phyloP scores from a whole-genome alignment of 2,797 vertebrate species.

The Melanotaenia boesemani region DNA sequence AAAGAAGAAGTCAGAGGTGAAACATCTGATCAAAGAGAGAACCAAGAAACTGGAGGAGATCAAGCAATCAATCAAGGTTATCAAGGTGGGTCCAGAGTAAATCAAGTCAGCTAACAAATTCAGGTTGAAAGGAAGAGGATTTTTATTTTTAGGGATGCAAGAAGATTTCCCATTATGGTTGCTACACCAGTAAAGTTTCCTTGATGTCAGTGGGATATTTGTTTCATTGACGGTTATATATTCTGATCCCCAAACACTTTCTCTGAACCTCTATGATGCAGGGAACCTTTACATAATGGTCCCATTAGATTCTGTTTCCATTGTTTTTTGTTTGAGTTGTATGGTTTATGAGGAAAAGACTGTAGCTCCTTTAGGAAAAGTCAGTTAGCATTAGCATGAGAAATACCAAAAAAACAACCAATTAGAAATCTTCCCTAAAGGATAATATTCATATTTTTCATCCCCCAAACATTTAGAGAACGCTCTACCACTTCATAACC shows the following conservation, averaged over 20 bases:
- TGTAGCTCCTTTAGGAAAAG: too few species aligned
- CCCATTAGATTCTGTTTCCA: background rate
- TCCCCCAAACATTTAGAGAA: too few species aligned
- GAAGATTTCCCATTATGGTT: background rate
- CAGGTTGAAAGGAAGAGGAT: background rate
- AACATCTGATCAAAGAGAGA: constrained; percentile 84
- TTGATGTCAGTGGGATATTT: background rate
- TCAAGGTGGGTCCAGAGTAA: constrained; percentile 78
- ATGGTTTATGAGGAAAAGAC: too few species aligned
- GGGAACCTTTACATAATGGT: background rate
- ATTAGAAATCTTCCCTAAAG: too few species aligned
- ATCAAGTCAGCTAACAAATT: background rate
- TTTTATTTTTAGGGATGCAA: background rate
- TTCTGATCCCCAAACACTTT: background rate
- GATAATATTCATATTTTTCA: too few species aligned
- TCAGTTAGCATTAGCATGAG: too few species aligned
- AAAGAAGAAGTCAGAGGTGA: constrained; percentile 81
- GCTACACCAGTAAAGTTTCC: background rate
- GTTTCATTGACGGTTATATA: background rate
- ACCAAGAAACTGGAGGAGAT: constrained; percentile 85
- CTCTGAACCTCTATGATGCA: background rate
- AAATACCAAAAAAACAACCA: too few species aligned
- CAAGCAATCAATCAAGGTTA: constrained; percentile 84
- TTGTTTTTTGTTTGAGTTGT: background rate
- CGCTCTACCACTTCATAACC: too few species aligned